Evolutionary conservation across 37 sponge, comb jelly and placozoan species (phyloP).

Genomic region (Spongia lamella): DNA sequence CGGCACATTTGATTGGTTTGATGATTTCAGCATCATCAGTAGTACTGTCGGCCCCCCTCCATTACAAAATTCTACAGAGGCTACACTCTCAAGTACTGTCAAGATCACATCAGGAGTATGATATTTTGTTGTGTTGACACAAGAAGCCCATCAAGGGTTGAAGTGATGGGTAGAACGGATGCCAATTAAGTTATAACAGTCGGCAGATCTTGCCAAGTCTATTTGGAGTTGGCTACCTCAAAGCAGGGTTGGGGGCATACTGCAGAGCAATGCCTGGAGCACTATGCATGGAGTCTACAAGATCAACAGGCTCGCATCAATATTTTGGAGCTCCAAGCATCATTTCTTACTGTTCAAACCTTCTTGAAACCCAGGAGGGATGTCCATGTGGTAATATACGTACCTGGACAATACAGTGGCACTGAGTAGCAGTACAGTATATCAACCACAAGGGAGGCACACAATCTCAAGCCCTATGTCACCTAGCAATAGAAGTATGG

Average conservation of each 20-base stretch:
- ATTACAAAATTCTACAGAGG: not conserved
- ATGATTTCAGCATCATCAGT: constrained; percentile 24
- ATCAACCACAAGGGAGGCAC: constrained; percentile 23
- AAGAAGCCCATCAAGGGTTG: not conserved
- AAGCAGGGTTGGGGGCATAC: too few relatives aligned
- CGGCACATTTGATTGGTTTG: constrained; percentile 10
- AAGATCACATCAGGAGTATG: not conserved
- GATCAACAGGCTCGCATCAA: constrained; percentile 10
- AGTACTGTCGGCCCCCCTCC: constrained; percentile 24
- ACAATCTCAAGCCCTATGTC: constrained; percentile 6
- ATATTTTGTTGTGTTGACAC: not conserved
- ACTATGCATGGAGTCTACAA: too few relatives aligned
- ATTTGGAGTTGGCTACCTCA: too few relatives aligned
- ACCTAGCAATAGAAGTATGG: constrained; percentile 23
- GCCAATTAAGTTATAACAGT: too few relatives aligned
- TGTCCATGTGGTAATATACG: not conserved
- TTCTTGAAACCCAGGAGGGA: constrained; percentile 6
- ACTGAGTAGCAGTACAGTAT: constrained; percentile 2
- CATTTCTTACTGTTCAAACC: constrained; percentile 7
- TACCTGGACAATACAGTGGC: constrained; percentile 34
- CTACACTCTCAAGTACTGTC: not conserved
- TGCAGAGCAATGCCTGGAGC: too few relatives aligned
- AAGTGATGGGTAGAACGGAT: not conserved
- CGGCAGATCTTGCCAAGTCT: too few relatives aligned
- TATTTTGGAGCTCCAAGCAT: constrained; percentile 39